phyloP scores from a whole-genome alignment of 2,888 invertebrate species.

The Habroteleia sp. region DNA sequence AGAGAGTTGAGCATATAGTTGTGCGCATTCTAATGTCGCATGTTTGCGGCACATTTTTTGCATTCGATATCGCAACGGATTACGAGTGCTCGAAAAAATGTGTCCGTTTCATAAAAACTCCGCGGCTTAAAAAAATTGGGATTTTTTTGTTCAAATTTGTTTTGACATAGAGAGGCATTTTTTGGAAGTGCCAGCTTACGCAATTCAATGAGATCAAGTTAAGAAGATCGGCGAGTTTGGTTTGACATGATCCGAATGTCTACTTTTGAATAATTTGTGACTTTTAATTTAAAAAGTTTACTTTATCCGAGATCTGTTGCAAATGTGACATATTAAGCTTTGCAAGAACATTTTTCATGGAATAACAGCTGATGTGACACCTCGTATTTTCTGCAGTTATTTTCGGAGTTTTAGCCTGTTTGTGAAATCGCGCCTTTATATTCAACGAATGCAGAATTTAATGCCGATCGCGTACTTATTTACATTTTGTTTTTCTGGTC shows the following conservation, averaged over 20 bases:
- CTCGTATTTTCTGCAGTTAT: conserved; percentile 53
- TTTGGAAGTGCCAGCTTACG: too few relatives aligned
- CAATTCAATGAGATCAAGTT: too few relatives aligned
- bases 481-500: conserved; percentile 43
- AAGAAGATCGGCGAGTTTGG: background rate
- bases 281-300: conserved; percentile 49
- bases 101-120: too few relatives aligned
- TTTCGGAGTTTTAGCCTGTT: conserved; percentile 49
- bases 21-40: conserved; percentile 37
- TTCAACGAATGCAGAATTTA: conserved; percentile 51
- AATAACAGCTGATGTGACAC: conserved; percentile 52
- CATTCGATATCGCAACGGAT: background rate
- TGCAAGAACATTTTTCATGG: conserved; percentile 48
- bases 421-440: conserved; percentile 48
- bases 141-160: too few relatives aligned
- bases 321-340: conserved; percentile 35
- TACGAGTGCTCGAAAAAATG: background rate
- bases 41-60: conserved; percentile 7
- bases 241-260: conserved; percentile 19
- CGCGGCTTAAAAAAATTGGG: too few relatives aligned
- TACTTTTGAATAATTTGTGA: conserved; percentile 31
- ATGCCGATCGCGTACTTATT: conserved; percentile 43
- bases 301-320: conserved; percentile 16
- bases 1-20: conserved; percentile 82
- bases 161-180: too few relatives aligned